Evolutionary conservation across 2,888 invertebrate genomes (phyloP).

Genomic region (Aquatica leii): DNA sequence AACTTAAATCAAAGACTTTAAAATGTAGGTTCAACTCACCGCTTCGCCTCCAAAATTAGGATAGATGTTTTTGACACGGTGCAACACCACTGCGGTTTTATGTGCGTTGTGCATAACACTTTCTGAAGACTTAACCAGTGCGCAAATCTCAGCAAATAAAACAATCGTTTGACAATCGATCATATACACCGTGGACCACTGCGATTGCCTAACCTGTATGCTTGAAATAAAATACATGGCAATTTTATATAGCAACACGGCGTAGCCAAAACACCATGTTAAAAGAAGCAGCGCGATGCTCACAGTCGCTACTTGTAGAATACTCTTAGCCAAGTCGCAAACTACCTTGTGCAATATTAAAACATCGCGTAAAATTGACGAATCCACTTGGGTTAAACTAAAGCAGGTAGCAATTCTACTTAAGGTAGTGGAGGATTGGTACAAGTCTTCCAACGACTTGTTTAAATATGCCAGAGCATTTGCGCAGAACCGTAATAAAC

Average conservation of each 20-base stretch:
- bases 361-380: neutral
- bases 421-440: neutral
- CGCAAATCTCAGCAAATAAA: neutral
- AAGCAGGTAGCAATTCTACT: neutral
- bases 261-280: neutral
- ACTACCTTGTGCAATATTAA: neutral
- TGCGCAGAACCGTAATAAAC: neutral
- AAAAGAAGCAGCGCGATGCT: neutral
- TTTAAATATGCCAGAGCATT: neutral
- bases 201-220: neutral
- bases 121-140: neutral
- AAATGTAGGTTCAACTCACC: conserved; percentile 11
- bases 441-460: neutral
- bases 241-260: neutral
- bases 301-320: neutral
- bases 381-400: neutral
- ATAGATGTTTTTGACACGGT: neutral
- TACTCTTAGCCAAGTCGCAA: neutral
- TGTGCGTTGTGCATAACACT: neutral
- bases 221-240: conserved; percentile 5
- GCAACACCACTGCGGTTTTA: neutral
- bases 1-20: too few species aligned
- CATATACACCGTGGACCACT: neutral
- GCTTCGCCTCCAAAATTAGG: neutral
- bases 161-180: neutral